Percentiles rank a stretch among this genome's conserved stretches.
These are phyloP conservation scores for Oreocharis arfaki DNA, from an alignment of 2,113 vertebrate species.

Conservation along the genomic window DNA sequence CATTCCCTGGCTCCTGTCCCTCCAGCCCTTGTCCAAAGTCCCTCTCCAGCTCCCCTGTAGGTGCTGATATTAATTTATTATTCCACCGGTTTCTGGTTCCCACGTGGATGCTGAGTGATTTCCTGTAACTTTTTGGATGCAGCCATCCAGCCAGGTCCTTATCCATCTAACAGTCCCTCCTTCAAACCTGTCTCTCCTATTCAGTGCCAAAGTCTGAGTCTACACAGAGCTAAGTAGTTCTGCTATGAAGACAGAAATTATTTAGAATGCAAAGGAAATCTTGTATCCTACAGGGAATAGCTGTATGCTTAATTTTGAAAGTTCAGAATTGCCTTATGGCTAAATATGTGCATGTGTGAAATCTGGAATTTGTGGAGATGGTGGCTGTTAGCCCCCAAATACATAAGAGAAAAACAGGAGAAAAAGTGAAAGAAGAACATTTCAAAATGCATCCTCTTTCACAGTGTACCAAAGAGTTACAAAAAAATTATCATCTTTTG, in stretches of 20 bases:
- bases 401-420: not conserved
- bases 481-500: not conserved
- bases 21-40: not conserved
- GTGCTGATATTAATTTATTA: not conserved
- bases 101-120: not conserved
- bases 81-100: not conserved
- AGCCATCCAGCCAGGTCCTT: not conserved
- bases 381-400: constrained; percentile 28
- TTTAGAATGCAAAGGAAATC: constrained; percentile 34
- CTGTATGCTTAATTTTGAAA: constrained; percentile 38
- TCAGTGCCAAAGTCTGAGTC: not conserved
- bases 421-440: not conserved
- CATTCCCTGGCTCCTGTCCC: rapidly evolving
- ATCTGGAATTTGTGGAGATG: constrained; percentile 11
- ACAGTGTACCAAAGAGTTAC: not conserved
- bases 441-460: not conserved
- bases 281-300: constrained; percentile 2
- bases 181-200: not conserved
- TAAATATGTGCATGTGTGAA: constrained; percentile 44
- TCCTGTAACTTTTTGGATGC: not conserved
- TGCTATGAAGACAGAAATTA: constrained; percentile 24
- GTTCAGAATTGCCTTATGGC: constrained; percentile 52
- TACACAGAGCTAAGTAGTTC: not conserved
- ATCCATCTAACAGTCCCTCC: not conserved
- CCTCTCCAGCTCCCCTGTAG: not conserved